These are phyloP conservation scores for Tenthredo livida DNA, from an alignment of 2,888 invertebrate species.

Conservation along the genomic window DNA sequence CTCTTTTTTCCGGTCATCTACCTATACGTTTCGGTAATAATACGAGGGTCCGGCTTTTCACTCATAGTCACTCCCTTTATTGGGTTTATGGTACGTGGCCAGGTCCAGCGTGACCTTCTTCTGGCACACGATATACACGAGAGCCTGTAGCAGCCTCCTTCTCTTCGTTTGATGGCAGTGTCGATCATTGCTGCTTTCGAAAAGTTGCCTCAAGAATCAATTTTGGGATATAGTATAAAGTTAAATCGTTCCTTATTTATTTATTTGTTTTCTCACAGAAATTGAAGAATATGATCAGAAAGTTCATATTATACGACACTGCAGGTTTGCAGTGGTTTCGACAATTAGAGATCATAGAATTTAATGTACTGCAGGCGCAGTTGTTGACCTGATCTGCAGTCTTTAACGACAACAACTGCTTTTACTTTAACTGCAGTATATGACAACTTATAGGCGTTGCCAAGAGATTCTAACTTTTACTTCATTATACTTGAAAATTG, in stretches of 20 bases:
- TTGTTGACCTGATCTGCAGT: not conserved
- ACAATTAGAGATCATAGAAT: not conserved
- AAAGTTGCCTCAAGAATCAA: not conserved
- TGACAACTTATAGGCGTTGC: not conserved
- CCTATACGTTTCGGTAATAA: not conserved
- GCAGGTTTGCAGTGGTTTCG: not conserved
- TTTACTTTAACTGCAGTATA: not conserved
- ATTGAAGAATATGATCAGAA: not conserved
- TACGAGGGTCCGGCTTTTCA: not conserved
- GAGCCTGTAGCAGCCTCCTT: not conserved
- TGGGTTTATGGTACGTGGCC: not conserved
- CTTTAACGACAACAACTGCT: slow-evolving; percentile 1
- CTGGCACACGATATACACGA: not conserved
- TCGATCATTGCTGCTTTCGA: not conserved
- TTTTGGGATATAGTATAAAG: too few species aligned
- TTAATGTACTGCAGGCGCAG: not conserved
- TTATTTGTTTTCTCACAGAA: not conserved
- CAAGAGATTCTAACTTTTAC: slow-evolving; percentile 3
- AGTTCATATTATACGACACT: not conserved
- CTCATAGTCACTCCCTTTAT: not conserved
- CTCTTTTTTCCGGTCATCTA: not conserved
- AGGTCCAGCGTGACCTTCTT: slow-evolving; percentile 17
- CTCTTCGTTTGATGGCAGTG: not conserved
- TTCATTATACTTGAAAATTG: not conserved
- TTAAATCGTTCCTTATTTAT: too few species aligned